Percentiles rank a stretch among this genome's conserved stretches.
Conservation (phyloP, 2,113 vertebrate species). For the Podarcis raffonei region DNA sequence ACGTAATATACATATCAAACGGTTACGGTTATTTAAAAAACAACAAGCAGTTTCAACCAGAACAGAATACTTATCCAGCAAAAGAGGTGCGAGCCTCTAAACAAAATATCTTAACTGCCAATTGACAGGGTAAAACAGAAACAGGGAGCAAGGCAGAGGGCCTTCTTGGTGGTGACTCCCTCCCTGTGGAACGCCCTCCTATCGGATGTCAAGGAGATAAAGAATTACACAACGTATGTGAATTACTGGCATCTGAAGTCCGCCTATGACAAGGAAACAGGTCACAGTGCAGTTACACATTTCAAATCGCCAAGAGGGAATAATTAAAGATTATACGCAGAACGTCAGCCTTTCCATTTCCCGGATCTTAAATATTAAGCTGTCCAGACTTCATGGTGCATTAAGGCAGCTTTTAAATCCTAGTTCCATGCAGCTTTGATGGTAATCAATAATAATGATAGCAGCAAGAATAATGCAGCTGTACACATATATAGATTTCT, state of each 20-base stretch:
- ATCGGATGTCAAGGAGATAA: no score
- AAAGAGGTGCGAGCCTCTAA: no score
- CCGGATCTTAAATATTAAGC: background rate
- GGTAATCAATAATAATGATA: slow-evolving; percentile 6
- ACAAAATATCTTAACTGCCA: no score
- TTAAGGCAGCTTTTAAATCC: slow-evolving; percentile 2
- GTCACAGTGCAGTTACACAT: background rate
- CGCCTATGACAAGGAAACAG: background rate
- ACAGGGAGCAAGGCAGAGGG: no score
- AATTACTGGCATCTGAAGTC: background rate
- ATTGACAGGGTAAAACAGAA: no score
- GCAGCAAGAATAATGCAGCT: background rate
- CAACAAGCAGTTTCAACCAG: no score
- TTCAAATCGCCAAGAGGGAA: background rate
- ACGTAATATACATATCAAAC: no score
- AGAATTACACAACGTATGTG: background rate
- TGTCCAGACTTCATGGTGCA: background rate
- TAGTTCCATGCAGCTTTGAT: background rate
- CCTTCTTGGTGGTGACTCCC: no score
- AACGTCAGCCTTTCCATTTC: background rate
- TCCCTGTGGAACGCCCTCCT: no score
- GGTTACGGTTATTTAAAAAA: no score
- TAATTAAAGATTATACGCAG: background rate
- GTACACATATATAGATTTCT: background rate
- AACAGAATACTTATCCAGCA: no score